A percentile compares a stretch with the other conserved stretches of the same genome.
Evolutionary conservation across 2,888 invertebrate species (phyloP).

Genomic region (Lasioglossum oenotherae): DNA sequence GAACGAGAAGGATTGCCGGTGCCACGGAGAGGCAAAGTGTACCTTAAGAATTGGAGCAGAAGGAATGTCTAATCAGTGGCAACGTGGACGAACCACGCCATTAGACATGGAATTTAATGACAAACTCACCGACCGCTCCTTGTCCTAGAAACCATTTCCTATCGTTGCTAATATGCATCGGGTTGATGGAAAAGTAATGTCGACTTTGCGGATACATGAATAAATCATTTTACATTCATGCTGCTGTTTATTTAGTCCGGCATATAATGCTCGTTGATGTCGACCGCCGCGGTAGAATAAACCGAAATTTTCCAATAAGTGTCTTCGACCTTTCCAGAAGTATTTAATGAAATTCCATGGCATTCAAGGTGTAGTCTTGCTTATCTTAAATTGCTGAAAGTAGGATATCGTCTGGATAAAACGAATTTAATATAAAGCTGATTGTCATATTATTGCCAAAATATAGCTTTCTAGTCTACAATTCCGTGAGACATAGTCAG

Average conservation of each 20-base stretch:
- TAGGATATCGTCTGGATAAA: background rate
- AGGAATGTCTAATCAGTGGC: slow-evolving; percentile 26
- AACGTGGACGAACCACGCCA: slow-evolving; percentile 20
- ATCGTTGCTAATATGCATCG: slow-evolving; percentile 5
- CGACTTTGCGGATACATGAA: background rate
- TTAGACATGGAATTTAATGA: slow-evolving; percentile 43
- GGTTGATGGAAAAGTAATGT: background rate
- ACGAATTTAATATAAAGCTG: background rate
- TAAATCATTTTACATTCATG: background rate
- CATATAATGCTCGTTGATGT: background rate
- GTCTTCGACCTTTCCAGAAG: too few species aligned
- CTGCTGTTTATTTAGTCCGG: background rate
- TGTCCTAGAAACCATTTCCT: slow-evolving; percentile 36
- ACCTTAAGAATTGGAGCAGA: slow-evolving; percentile 20
- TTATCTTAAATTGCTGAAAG: background rate
- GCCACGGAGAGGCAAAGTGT: background rate
- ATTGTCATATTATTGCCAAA: background rate
- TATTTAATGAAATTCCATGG: background rate
- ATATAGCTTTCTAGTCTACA: background rate
- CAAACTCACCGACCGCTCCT: slow-evolving; percentile 25
- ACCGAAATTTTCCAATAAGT: too few species aligned
- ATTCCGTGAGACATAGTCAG: background rate
- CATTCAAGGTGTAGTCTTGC: background rate
- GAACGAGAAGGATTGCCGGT: background rate
- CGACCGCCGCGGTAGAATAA: too few species aligned